Conservation (phyloP, 2,797 vertebrate genomes). For the Rhodeus uyekii region DNA sequence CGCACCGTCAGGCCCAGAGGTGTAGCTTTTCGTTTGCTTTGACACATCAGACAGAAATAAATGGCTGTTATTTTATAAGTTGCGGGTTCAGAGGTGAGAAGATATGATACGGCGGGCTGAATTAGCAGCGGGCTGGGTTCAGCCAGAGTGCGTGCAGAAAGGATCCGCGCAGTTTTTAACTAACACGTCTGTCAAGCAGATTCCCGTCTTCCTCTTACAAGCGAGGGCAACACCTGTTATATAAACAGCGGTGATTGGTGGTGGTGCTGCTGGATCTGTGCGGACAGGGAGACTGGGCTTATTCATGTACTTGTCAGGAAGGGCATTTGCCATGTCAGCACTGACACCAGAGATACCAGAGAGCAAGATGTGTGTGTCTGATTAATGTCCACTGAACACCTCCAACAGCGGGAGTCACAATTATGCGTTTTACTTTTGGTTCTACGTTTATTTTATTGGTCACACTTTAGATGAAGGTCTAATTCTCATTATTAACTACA, state of each 20-base stretch:
- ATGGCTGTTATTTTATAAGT: constrained; percentile 49
- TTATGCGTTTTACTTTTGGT: neutral
- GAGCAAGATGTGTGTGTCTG: constrained; percentile 29
- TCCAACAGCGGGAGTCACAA: too few relatives aligned
- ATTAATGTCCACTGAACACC: neutral
- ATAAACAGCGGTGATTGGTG: constrained; percentile 49
- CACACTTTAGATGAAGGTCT: too few relatives aligned
- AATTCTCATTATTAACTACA: too few relatives aligned
- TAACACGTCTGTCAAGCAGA: constrained; percentile 27
- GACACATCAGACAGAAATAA: constrained; percentile 49
- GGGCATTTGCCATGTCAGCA: constrained; percentile 51
- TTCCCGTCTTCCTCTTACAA: constrained; percentile 36
- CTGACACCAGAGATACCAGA: constrained; percentile 47
- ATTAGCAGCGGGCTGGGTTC: constrained; percentile 54
- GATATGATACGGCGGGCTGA: constrained; percentile 50
- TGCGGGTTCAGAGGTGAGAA: constrained; percentile 51
- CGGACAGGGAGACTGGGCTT: neutral
- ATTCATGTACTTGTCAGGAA: constrained; percentile 31
- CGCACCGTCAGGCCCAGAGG: constrained; percentile 20
- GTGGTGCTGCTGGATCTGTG: constrained; percentile 1
- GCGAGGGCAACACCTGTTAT: constrained; percentile 58
- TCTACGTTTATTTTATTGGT: neutral
- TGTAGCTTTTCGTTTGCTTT: constrained; percentile 51
- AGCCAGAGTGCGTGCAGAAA: constrained; percentile 40
- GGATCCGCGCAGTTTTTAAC: constrained; percentile 31